Percentiles rank a stretch among this genome's conserved stretches.
phyloP scores from a whole-genome alignment of 1,140 invertebrate genomes.

The Drosophila pseudoananassae region DNA sequence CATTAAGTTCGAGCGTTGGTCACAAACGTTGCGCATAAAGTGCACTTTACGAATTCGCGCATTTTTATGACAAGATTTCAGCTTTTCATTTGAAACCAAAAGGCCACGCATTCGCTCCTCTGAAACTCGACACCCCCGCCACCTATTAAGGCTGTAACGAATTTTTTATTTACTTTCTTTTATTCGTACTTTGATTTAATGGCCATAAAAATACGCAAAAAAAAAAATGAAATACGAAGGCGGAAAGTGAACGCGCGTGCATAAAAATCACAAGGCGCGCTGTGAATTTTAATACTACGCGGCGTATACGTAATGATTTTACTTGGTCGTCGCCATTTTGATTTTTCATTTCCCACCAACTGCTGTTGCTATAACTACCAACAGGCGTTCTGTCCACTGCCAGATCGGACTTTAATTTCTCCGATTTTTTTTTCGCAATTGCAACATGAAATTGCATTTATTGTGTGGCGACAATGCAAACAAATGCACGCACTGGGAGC shows the following conservation, averaged over 20 bases:
- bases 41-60: constrained; percentile 80
- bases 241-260: constrained; percentile 39
- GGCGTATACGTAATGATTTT: constrained; percentile 74
- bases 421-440: constrained; percentile 54
- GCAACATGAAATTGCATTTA: constrained; percentile 65
- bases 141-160: constrained; percentile 60
- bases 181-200: constrained; percentile 80
- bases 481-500: constrained; percentile 33
- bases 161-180: constrained; percentile 76
- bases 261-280: constrained; percentile 66
- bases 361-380: constrained; percentile 29
- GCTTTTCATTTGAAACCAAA: constrained; percentile 67
- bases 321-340: constrained; percentile 47
- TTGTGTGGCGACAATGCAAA: constrained; percentile 58
- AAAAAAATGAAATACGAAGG: constrained; percentile 15
- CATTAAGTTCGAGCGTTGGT: constrained; percentile 27
- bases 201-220: constrained; percentile 60
- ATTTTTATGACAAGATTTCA: constrained; percentile 77
- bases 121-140: constrained; percentile 3
- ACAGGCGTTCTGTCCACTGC: background rate
- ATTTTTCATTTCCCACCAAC: constrained; percentile 44
- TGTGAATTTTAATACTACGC: constrained; percentile 73
- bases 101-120: constrained; percentile 19
- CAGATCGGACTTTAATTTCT: constrained; percentile 42
- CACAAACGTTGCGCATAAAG: constrained; percentile 63